Base-by-base conservation (phyloP, 2,888 invertebrate species). In the Drosophila limbata region DNA sequence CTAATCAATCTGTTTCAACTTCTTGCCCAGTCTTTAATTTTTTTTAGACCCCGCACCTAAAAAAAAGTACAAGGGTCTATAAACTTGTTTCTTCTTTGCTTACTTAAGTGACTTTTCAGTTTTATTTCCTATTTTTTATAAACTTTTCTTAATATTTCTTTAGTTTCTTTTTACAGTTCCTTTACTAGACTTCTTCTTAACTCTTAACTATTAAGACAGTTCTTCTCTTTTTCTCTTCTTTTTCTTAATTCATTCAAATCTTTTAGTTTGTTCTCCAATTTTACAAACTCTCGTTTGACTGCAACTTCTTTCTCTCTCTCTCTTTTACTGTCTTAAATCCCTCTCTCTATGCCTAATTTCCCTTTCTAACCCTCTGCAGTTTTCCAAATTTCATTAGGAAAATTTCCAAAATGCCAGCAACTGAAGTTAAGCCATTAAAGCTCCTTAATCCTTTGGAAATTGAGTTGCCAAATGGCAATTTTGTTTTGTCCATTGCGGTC, bases 381-480 rank as follows among this genome's bases (percentile, higher is more conserved):
- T 37, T 62, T 28, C 45, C 37, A 62, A 62, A 62, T 62, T 62
- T 57, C 57, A 57, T 57, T 57, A 47, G 17, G 1, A 11, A 37
- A 37, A 13, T 47, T 47, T n/a, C 13, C 17, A 3, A 11, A 62
- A 19, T 62, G 55, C 44, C 37, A 45, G 44, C 55, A 45, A 48
- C 45, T 57, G 10, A 45, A 78, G 79, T 65, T 76, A 78, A 78
- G 59, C 59, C 47, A 69, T 76, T 52, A 48, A 73, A 73, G 52
- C 61, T n/a, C 8, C 56, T 57, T 79, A 77, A 77, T 79, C 77
- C 77, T 70, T 77, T 79, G 44, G 70, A 77, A 76, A 77, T 79
- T 79, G 79, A 77, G 77, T 77, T 69, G 76, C 56, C 70, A 60
- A 77, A 55, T 56, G 70, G 47, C 55, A 63, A 74, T 45, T 60